Evolutionary conservation across 2,113 vertebrate species (phyloP).

Genomic region (Clarias batrachus): DNA sequence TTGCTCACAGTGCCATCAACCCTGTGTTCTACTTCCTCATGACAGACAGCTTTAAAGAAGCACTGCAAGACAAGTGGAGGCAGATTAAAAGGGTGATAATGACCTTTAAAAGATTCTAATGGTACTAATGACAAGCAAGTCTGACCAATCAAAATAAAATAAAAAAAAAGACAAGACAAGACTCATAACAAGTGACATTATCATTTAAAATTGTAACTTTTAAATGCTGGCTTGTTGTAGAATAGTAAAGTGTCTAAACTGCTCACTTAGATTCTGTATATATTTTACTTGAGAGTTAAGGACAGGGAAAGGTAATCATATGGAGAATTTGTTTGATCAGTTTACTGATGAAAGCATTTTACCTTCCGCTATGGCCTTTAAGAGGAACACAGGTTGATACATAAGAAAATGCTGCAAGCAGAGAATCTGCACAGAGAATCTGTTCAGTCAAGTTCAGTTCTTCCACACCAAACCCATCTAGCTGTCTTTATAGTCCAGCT

Average conservation of each 20-base stretch:
- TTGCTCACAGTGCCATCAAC: conserved; percentile 83
- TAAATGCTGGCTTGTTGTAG: background rate
- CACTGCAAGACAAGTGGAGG: conserved; percentile 68
- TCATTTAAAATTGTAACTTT: background rate
- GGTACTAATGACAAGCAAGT: background rate
- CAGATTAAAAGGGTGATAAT: conserved; percentile 34
- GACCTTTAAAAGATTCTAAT: background rate
- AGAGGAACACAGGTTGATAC: background rate
- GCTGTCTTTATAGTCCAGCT: background rate
- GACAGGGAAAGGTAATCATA: background rate
- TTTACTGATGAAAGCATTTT: background rate
- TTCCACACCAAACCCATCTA: too few relatives aligned
- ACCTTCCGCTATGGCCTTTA: background rate
- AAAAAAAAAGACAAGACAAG: too few relatives aligned
- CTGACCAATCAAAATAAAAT: background rate
- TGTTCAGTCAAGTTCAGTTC: too few relatives aligned
- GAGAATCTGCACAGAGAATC: background rate
- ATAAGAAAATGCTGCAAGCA: background rate
- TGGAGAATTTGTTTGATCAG: background rate
- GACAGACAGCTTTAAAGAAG: conserved; percentile 86
- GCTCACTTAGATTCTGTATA: background rate
- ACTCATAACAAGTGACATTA: background rate
- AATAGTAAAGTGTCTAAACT: too few relatives aligned
- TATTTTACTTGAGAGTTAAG: background rate
- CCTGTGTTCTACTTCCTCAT: conserved; percentile 88